Conservation (phyloP, 2,888 invertebrate species). For the Macrophya alboannulata region DNA sequence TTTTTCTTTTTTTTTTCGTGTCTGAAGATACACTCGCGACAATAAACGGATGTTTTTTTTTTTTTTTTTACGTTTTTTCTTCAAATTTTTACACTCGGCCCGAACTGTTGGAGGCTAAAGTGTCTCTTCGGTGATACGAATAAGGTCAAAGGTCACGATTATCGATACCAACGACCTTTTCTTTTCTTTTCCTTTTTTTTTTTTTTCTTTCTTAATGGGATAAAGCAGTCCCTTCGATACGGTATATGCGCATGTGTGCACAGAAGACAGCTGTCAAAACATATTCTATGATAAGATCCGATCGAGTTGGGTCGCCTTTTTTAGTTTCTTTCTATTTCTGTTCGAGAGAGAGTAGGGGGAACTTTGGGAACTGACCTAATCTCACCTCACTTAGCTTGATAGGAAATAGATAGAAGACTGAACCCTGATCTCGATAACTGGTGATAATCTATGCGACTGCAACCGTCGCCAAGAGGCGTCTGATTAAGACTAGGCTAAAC, state of each 20-base stretch:
- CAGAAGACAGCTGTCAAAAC: slow-evolving; percentile 46
- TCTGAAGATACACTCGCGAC: not conserved
- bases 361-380: slow-evolving; percentile 13
- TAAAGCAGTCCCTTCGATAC: not conserved
- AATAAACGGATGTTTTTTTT: too few species aligned
- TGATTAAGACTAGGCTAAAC: slow-evolving; percentile 50
- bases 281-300: slow-evolving; percentile 24
- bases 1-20: not conserved
- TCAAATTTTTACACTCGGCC: not conserved
- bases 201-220: too few species aligned
- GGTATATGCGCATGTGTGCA: slow-evolving; percentile 6
- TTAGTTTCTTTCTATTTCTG: not conserved
- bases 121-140: not conserved
- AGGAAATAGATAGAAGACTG: not conserved
- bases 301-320: not conserved
- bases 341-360: not conserved
- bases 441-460: not conserved
- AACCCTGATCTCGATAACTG: not conserved
- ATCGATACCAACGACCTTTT: not conserved
- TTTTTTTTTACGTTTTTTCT: not conserved
- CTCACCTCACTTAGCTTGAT: slow-evolving; percentile 15
- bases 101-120: not conserved
- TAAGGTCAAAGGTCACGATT: not conserved
- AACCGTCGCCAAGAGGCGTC: slow-evolving; percentile 51
- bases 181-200: too few species aligned